phyloP scores from a whole-genome alignment of 2,888 invertebrate genomes.

The Scaptomyza parva region DNA sequence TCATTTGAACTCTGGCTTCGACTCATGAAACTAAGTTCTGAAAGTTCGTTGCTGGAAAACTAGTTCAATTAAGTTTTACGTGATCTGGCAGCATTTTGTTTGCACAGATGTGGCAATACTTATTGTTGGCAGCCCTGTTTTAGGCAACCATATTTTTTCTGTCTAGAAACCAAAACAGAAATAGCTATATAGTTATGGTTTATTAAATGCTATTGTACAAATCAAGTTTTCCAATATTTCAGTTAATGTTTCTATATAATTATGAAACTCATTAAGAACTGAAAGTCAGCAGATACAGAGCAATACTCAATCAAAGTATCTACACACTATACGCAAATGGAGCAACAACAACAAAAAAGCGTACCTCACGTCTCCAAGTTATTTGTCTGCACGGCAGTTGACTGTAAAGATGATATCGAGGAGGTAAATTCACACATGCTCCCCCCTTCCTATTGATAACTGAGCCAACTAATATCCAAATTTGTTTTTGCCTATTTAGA shows the following conservation, averaged over 20 bases:
- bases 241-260: constrained; percentile 43
- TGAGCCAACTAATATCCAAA: not conserved
- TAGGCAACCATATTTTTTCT: constrained; percentile 71
- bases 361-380: constrained; percentile 87
- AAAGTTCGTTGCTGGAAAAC: not conserved
- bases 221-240: constrained; percentile 41
- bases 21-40: too few species aligned
- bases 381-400: constrained; percentile 92
- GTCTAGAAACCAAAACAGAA: constrained; percentile 67
- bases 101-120: constrained; percentile 26
- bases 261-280: constrained; percentile 50
- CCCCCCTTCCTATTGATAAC: too few species aligned
- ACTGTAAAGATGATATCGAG: constrained; percentile 95
- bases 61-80: not conserved
- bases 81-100: constrained; percentile 7
- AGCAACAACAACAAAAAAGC: constrained; percentile 79
- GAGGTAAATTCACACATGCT: constrained; percentile 88
- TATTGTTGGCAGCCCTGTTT: constrained; percentile 46
- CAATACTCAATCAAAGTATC: constrained; percentile 46
- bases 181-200: constrained; percentile 44
- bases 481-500: constrained; percentile 87
- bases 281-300: constrained; percentile 34
- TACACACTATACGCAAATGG: constrained; percentile 72
- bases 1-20: too few species aligned
- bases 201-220: constrained; percentile 48